Evolutionary conservation across 2,888 invertebrate species (phyloP), one percentile per base, ranked within the genome.

Genomic region (Cactoblastis cactorum): DNA sequence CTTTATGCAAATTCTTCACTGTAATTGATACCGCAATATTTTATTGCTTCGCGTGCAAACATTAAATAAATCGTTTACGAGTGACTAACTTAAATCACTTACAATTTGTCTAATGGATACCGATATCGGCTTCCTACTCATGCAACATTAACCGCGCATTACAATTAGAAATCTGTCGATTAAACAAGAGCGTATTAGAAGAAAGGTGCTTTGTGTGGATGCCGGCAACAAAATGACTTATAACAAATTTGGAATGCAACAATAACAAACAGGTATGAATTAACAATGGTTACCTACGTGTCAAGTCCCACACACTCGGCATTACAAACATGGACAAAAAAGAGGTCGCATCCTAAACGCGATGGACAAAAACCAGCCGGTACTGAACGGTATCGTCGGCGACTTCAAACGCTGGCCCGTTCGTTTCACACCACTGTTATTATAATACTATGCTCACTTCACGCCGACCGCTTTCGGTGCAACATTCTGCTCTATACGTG

Each of bases 251-350:
- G 75, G 75, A 76, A 79, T 77, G 67, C 71, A 71, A 77, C 75
- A 80, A 82, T 80, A 83, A 83, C 82, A 82, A 83, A 83, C 78
- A 78, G 78, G 74, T 71, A 71, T 74, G 77, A 74, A 77, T 77
- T 77, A 81, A 88, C 86, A 87, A 88, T 87, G 76, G 82, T 78
- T 75, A 83, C 80, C 77, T 80, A 83, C 87, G 87, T 87, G 88
- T 87, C 86, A 84, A 84, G 86, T 84, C 85, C 84, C 84, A 85
- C 88, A 86, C 88, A 83, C 80, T 84, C 80, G 83, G 84, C 74
- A 86, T 87, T 85, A 88, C 83, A 88, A 87, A 88, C 82, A 88
- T 67, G 60, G 53, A 84, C 80, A 87, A 87, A 86, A 86, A 89
- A 85, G 68, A 75, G 80, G 80, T 78, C 74, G 80, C 75, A 76